phyloP scores from a whole-genome alignment of 1,140 invertebrate species.

The Psilanteris sp. region DNA sequence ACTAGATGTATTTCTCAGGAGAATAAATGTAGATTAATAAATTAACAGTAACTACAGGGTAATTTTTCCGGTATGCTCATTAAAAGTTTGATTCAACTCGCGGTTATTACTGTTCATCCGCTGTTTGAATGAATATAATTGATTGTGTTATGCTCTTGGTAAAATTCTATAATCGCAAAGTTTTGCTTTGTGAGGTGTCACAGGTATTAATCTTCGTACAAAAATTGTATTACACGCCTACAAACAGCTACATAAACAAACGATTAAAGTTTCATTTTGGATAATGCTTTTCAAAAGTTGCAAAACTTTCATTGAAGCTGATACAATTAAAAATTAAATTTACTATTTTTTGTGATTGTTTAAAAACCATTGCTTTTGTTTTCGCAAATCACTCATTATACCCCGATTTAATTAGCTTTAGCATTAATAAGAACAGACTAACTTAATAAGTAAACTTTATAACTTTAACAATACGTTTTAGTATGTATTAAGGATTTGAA shows the following conservation, averaged over 20 bases:
- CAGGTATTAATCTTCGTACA: slow-evolving; percentile 10
- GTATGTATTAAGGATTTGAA: no score
- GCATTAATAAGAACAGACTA: no score
- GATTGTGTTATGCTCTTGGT: slow-evolving; percentile 38
- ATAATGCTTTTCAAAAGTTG: no score
- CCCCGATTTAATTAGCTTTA: no score
- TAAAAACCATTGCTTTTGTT: no score
- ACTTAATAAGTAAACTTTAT: no score
- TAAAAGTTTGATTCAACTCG: slow-evolving; percentile 53
- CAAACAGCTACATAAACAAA: slow-evolving; percentile 5
- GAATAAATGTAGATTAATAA: slow-evolving; percentile 43
- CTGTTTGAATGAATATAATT: slow-evolving; percentile 48
- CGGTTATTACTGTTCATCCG: slow-evolving; percentile 36
- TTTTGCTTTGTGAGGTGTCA: slow-evolving; percentile 24
- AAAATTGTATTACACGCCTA: slow-evolving; percentile 17
- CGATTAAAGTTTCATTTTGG: slow-evolving; percentile 5
- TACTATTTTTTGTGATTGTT: no score
- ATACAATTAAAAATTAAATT: no score
- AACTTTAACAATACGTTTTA: no score
- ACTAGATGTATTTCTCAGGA: slow-evolving; percentile 12
- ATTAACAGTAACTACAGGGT: slow-evolving; percentile 41
- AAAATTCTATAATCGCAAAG: slow-evolving; percentile 47
- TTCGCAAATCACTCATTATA: no score
- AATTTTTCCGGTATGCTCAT: slow-evolving; percentile 51
- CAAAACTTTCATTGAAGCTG: no score